Percentiles rank a stretch among this genome's conserved stretches.
These are phyloP conservation scores for Gerris buenoi DNA, from an alignment of 1,140 invertebrate genomes.

Conservation along the genomic window DNA sequence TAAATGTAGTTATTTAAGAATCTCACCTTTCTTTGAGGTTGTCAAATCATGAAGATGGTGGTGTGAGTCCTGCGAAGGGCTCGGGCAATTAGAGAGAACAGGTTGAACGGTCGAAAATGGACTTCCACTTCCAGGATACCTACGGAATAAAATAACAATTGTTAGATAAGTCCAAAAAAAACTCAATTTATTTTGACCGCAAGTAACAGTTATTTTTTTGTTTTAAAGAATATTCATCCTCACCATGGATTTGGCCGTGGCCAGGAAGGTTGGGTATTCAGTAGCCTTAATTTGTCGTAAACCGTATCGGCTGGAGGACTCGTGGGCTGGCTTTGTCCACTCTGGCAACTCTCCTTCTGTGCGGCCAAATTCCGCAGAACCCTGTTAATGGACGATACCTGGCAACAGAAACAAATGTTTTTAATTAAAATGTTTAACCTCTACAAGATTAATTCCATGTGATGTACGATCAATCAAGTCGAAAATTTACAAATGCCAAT, in stretches of 20 bases:
- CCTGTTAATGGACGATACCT: slow-evolving; percentile 97
- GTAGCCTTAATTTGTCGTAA: slow-evolving; percentile 69
- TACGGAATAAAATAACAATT: no score
- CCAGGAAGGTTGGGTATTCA: slow-evolving; percentile 57
- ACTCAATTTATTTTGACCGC: no score
- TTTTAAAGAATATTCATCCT: background rate
- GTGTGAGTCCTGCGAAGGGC: background rate
- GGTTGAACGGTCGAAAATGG: background rate
- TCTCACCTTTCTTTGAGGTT: slow-evolving; percentile 1
- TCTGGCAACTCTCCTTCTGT: slow-evolving; percentile 51
- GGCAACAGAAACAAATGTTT: slow-evolving; percentile 18
- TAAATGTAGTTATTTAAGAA: no score
- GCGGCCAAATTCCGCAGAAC: slow-evolving; percentile 87
- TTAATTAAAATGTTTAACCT: no score
- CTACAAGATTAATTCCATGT: no score
- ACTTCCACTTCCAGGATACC: background rate
- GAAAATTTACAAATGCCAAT: no score
- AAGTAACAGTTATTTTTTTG: no score
- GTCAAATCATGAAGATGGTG: background rate
- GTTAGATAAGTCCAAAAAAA: no score
- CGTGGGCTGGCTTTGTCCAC: slow-evolving; percentile 34
- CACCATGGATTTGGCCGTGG: slow-evolving; percentile 14
- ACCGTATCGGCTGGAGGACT: slow-evolving; percentile 38
- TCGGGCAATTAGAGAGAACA: background rate
- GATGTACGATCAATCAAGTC: no score